Evolutionary conservation across 2,888 invertebrate species (phyloP), one percentile per base, ranked within the genome.

Genomic region (Aphodius granarius): DNA sequence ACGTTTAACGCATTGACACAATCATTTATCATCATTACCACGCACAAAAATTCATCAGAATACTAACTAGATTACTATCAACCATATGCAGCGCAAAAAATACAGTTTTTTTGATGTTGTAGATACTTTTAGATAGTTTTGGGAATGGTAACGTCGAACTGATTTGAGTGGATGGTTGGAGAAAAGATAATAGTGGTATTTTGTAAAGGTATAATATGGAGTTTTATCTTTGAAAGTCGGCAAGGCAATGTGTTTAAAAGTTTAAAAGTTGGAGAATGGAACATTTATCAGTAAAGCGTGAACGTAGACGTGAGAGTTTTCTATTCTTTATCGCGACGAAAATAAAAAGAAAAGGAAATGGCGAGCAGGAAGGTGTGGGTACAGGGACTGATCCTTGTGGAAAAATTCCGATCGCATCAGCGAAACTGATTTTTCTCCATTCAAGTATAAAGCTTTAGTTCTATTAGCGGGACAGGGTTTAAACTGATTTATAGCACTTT

Each of bases 391-490:
- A 66, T 66, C 66, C 66, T 66, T 20, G 66, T 16, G 20, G 68
- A 68, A 22, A 22, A 68, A 68, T 68, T 68, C 22, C 68, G 68
- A 68, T 68, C 68, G 68, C 68, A 68, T 68, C 68, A 68, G 68
- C 68, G 68, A 68, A 68, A 68, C 68, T 68, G 68, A 68, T 68
- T 68, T 68, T 68, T 68, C 68, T 68, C 68, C 22, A 68, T 68
- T 68, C 68, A 68, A 68, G 68, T 68, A 22, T 68, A 68, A 68
- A 68, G 68, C 68, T 68, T 68, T 68, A 68, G 68, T 68, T 68
- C 68, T 68, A 68, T 68, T 68, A 68, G 68, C 68, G 68, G 21
- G 20, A 16, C 68, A 20, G 68, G 68, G n/a, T 68, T 68, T 68
- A 68, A 68, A 68, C 68, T 68, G 68, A 68, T 68, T 68, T 68